A percentile compares a stretch with the other conserved stretches of the same genome.
Evolutionary conservation across 2,888 invertebrate genomes (phyloP).

Genomic region (Papilio protenor): DNA sequence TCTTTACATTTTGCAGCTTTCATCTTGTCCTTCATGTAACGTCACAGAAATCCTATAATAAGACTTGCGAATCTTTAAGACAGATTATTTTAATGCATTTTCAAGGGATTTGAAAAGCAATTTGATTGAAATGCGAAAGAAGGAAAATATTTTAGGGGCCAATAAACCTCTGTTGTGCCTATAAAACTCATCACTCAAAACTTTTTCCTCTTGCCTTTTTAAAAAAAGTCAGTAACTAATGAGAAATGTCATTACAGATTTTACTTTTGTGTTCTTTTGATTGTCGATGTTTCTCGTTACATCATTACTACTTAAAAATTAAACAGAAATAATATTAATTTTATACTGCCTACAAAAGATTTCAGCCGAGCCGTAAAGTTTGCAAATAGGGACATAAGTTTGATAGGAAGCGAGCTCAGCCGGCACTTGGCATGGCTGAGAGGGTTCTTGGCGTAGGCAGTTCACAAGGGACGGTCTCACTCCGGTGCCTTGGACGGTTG

Average conservation of each 20-base stretch:
- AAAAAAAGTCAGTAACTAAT: neutral
- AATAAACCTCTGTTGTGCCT: conserved; percentile 1
- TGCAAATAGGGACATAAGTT: conserved; percentile 52
- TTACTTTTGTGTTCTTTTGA: neutral
- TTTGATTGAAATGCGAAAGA: conserved; percentile 16
- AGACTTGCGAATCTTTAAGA: neutral
- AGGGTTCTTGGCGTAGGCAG: conserved; percentile 59
- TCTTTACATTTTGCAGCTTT: conserved; percentile 65
- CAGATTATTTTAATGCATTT: neutral
- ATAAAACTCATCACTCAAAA: conserved; percentile 10
- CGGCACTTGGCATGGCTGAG: conserved; percentile 65
- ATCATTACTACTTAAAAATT: neutral
- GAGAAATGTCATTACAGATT: neutral
- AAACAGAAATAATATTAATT: neutral
- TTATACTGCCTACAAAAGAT: neutral
- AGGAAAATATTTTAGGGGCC: neutral
- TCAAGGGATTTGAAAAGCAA: neutral
- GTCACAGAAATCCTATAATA: conserved; percentile 16
- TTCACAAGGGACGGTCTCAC: conserved; percentile 54
- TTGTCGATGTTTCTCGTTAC: neutral
- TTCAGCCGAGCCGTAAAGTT: conserved; percentile 40
- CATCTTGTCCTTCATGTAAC: conserved; percentile 51
- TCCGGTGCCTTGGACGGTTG: conserved; percentile 73
- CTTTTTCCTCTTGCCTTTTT: conserved; percentile 17
- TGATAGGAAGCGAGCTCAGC: conserved; percentile 47